phyloP scores from a whole-genome alignment of 2,113 vertebrate genomes.

The Clinocottus analis region DNA sequence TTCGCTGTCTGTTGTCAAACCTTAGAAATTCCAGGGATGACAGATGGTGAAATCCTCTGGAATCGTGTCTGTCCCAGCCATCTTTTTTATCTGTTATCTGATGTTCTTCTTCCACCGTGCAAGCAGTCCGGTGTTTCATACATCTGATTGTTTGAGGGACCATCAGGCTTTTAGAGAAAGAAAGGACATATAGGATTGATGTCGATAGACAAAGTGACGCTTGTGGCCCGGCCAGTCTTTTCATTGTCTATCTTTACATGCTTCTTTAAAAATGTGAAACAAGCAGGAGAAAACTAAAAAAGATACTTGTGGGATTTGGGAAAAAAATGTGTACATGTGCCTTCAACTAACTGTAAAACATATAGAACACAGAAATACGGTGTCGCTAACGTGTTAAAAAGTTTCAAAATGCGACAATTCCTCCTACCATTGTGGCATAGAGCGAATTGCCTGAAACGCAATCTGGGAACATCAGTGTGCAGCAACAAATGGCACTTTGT shows the following conservation, averaged over 20 bases:
- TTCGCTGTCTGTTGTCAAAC: slow-evolving; percentile 38
- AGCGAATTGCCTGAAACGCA: background rate
- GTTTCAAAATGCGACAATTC: background rate
- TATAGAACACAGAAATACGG: background rate
- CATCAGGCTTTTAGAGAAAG: background rate
- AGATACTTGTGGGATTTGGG: background rate
- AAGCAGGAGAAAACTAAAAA: background rate
- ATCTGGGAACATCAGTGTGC: background rate
- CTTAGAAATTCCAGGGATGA: slow-evolving; percentile 27
- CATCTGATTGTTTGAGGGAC: no score
- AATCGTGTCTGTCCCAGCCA: slow-evolving; percentile 14
- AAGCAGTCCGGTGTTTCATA: slow-evolving; percentile 17
- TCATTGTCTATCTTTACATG: background rate
- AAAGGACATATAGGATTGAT: background rate
- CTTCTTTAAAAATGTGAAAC: background rate
- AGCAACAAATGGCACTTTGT: no score
- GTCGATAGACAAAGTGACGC: background rate
- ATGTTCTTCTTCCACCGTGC: slow-evolving; percentile 4
- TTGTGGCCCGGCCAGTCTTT: background rate
- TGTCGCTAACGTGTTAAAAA: background rate
- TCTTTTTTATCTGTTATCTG: slow-evolving; percentile 36
- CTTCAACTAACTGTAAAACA: background rate
- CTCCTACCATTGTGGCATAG: background rate
- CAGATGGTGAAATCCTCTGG: slow-evolving; percentile 52
- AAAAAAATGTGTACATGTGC: background rate